Conservation (phyloP, 1,140 invertebrate genomes). For the Holcopasites calliopsidis region DNA sequence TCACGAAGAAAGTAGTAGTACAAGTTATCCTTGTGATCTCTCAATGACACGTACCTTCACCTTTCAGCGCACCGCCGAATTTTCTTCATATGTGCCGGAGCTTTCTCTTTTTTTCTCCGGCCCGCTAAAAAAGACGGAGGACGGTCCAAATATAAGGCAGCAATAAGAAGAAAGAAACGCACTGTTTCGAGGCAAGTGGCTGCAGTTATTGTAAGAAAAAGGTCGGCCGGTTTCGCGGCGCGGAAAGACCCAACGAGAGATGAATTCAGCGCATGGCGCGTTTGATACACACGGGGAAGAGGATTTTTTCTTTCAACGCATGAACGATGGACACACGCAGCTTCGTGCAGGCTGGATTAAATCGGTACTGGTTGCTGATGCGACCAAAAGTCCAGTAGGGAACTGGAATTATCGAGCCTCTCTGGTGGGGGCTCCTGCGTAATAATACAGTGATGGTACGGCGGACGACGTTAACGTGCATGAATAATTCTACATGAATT, state of each 20-base stretch:
- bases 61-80: background rate
- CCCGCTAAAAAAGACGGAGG: background rate
- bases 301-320: background rate
- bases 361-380: constrained; percentile 31
- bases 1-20: background rate
- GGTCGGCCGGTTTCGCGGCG: background rate
- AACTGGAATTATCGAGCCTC: constrained; percentile 43
- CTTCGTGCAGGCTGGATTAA: constrained; percentile 10
- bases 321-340: background rate
- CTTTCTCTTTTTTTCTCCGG: background rate
- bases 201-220: background rate
- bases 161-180: background rate
- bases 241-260: background rate
- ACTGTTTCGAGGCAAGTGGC: background rate
- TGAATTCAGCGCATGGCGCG: background rate
- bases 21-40: background rate
- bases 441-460: constrained; percentile 21
- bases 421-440: constrained; percentile 39
- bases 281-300: background rate
- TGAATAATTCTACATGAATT: background rate
- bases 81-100: background rate
- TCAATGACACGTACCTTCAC: background rate
- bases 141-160: too few relatives aligned
- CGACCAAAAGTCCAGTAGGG: constrained; percentile 60
- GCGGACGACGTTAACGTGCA: background rate